Conservation (phyloP, 2,113 vertebrate genomes). For the Limanda limanda region DNA sequence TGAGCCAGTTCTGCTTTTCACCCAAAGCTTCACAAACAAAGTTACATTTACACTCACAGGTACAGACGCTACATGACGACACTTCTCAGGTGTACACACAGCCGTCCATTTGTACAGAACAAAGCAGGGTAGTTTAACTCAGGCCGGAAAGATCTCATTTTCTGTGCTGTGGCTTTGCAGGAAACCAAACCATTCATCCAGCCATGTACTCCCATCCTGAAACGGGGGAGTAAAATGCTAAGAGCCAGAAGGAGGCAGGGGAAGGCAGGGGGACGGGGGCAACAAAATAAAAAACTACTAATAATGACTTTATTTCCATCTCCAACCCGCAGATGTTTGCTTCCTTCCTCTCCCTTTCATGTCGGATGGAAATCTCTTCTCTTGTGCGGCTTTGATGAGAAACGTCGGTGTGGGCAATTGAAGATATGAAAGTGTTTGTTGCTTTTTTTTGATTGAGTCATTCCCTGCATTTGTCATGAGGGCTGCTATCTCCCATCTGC, state of each 20-base stretch:
- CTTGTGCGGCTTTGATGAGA: constrained; percentile 60
- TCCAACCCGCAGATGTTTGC: constrained; percentile 73
- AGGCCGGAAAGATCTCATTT: constrained; percentile 81
- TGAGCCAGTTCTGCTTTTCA: background rate
- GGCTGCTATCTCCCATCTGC: constrained; percentile 74
- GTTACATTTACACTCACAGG: background rate
- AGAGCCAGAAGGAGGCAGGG: constrained; percentile 61
- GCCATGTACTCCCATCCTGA: constrained; percentile 87
- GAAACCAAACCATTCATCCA: constrained; percentile 79
- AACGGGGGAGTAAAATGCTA: constrained; percentile 74
- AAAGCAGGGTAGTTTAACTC: constrained; percentile 62
- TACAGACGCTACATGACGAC: background rate
- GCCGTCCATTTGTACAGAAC: constrained; percentile 43
- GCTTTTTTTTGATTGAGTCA: constrained; percentile 75
- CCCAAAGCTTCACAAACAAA: background rate
- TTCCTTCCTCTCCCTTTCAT: constrained; percentile 81
- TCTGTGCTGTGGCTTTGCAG: constrained; percentile 76
- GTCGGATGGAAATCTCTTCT: constrained; percentile 73
- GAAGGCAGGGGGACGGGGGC: constrained; percentile 34
- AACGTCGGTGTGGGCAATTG: constrained; percentile 64
- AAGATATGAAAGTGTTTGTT: constrained; percentile 78
- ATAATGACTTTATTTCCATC: constrained; percentile 79
- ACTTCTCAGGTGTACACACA: constrained; percentile 61
- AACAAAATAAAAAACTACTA: constrained; percentile 82
- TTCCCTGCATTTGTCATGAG: constrained; percentile 73